Conservation (phyloP, 2,113 vertebrate genomes). For the Sterna hirundo region DNA sequence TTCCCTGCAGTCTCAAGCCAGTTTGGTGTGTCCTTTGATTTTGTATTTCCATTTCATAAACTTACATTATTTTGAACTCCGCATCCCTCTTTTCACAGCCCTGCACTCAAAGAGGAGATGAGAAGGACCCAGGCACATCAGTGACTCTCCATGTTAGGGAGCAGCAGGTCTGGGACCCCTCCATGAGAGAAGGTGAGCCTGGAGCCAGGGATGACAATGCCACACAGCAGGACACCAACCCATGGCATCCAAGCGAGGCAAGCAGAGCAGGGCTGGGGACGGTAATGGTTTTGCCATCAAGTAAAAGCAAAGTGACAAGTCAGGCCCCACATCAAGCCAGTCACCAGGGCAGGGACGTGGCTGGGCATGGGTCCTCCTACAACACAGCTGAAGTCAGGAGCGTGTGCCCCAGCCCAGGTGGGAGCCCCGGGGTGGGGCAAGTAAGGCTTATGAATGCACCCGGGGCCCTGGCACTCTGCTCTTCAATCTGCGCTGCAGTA, state of each 20-base stretch:
- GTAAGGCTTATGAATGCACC: background rate
- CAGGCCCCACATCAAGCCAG: background rate
- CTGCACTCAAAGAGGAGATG: background rate
- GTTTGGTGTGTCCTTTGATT: background rate
- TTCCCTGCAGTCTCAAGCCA: background rate
- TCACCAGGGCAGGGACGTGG: background rate
- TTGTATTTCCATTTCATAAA: background rate
- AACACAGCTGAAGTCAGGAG: background rate
- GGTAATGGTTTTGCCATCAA: background rate
- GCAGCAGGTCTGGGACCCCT: background rate
- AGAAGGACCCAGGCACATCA: background rate
- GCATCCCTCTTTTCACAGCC: background rate
- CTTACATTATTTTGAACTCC: background rate
- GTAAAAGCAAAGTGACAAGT: background rate
- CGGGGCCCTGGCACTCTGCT: background rate
- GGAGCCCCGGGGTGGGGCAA: background rate
- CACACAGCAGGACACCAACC: background rate
- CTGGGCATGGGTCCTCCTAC: background rate
- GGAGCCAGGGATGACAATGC: background rate
- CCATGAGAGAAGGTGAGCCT: background rate
- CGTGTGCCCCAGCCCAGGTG: background rate
- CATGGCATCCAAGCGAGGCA: accelerated
- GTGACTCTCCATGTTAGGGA: background rate
- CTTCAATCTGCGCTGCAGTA: background rate
- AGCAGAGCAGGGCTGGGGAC: background rate